phyloP scores from a whole-genome alignment of 2,113 vertebrate species.

The Gobio gobio region DNA sequence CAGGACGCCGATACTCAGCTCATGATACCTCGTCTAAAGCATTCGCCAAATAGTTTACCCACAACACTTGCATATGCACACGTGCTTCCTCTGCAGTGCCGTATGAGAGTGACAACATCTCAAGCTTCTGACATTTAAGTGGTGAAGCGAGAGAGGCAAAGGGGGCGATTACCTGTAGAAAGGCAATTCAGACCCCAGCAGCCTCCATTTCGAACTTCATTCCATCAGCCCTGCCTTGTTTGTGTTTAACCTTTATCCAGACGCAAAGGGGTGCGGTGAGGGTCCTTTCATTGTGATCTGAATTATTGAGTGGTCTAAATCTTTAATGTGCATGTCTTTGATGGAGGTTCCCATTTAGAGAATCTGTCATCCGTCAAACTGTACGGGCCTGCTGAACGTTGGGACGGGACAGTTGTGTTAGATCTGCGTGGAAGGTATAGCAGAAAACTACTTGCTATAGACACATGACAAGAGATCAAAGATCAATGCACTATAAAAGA shows the following conservation, averaged over 20 bases:
- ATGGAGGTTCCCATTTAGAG: slow-evolving; percentile 51
- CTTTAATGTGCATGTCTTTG: slow-evolving; percentile 54
- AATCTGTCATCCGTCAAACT: slow-evolving; percentile 43
- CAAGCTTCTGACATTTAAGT: slow-evolving; percentile 40
- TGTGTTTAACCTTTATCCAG: slow-evolving; percentile 59
- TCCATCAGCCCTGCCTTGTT: slow-evolving; percentile 52
- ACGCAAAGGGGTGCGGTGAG: slow-evolving; percentile 20
- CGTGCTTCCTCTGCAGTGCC: neutral
- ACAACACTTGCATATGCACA: slow-evolving; percentile 32
- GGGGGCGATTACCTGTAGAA: slow-evolving; percentile 32
- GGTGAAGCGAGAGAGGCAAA: neutral
- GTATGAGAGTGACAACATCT: neutral
- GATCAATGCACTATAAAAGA: neutral
- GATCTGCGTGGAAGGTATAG: slow-evolving; percentile 1
- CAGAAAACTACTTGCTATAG: slow-evolving; percentile 38
- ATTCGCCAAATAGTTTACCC: neutral
- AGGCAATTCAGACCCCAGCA: slow-evolving; percentile 27
- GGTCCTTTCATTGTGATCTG: slow-evolving; percentile 53
- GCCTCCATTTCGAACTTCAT: slow-evolving; percentile 30
- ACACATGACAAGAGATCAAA: slow-evolving; percentile 19
- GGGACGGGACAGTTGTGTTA: slow-evolving; percentile 18
- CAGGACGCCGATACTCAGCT: slow-evolving; percentile 1
- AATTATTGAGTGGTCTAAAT: slow-evolving; percentile 61
- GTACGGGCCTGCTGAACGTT: neutral
- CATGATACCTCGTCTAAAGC: neutral